Evolutionary conservation across 2,797 vertebrate species (phyloP), one percentile per base, ranked within the genome.

Genomic region (Clamator glandarius): DNA sequence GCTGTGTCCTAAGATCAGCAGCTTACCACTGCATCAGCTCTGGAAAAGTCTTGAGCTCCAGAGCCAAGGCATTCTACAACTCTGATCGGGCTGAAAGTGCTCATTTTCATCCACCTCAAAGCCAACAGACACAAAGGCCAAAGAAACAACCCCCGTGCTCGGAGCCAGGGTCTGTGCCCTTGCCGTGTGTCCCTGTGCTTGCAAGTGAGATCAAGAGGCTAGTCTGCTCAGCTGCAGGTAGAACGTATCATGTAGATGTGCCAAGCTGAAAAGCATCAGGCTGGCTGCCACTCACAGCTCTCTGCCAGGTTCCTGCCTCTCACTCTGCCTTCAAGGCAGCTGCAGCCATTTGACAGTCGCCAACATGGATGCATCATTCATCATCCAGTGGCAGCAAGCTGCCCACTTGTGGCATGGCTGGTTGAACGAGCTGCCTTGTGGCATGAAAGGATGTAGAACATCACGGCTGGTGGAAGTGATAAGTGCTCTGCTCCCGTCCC

Each of bases 261-360:
- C 48, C 42, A 66, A 41, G 44, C 58, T 31, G 31, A n/a, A 20
- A 57, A 46, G 48, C 66, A 39, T 11, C 0, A 11, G 52, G 66
- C 48, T 78, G 57, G 31, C 69, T 87, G 61, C 36, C 42, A 26
- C 35, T 41, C 64, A 2, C 55, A n/a, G 15, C 44, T 75, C 51
- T 61, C 59, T 83, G 35, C 64, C 85, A 63, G 76, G 36, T 19
- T 83, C 21, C 78, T 48, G 50, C 58, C 70, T 93, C 64, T 41
- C 50, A 52, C 28, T 0, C 66, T 89, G 82, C 84, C 89, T 57
- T 0, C 54, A 5, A 23, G 76, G 64, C 74, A 92, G 75, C 72
- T 21, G 12, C 26, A 82, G 35, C 89, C 17, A 6, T 46, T 35
- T 63, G 91, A 74, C 77, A 72, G 73, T 25, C 26, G 76, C 62